Conservation (phyloP, 2,888 invertebrate species). For the Parasteatoda lunata region DNA sequence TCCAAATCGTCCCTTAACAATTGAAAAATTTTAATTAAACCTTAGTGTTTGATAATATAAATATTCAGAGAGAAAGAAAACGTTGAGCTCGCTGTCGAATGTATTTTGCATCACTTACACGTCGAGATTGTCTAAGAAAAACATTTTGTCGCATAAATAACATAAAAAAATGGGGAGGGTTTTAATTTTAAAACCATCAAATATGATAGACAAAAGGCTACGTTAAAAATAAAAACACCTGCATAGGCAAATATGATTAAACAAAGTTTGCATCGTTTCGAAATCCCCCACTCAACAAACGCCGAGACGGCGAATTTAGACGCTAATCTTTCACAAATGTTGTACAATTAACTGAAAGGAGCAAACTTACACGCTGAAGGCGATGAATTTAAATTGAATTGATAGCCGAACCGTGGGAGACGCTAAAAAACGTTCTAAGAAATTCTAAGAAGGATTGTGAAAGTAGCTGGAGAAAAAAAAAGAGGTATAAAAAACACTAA, state of each 20-base stretch:
- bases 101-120: neutral
- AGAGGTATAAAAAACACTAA: conserved; percentile 41
- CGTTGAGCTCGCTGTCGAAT: neutral
- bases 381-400: conserved; percentile 22
- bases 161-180: neutral
- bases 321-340: conserved; percentile 21
- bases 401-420: conserved; percentile 23
- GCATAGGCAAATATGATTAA: neutral
- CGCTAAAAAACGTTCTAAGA: neutral
- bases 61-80: neutral
- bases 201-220: neutral
- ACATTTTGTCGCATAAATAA: neutral
- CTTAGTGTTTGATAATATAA: neutral
- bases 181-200: conserved; percentile 2
- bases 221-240: neutral
- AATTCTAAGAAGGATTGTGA: neutral
- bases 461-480: conserved; percentile 9
- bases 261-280: neutral
- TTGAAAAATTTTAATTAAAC: neutral
- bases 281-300: neutral
- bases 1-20: neutral
- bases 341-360: conserved; percentile 14
- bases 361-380: neutral
- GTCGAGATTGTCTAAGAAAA: neutral
- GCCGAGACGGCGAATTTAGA: neutral